These are phyloP conservation scores for Xanthorhoe designata DNA, from an alignment of 2,888 invertebrate species.

Conservation along the genomic window DNA sequence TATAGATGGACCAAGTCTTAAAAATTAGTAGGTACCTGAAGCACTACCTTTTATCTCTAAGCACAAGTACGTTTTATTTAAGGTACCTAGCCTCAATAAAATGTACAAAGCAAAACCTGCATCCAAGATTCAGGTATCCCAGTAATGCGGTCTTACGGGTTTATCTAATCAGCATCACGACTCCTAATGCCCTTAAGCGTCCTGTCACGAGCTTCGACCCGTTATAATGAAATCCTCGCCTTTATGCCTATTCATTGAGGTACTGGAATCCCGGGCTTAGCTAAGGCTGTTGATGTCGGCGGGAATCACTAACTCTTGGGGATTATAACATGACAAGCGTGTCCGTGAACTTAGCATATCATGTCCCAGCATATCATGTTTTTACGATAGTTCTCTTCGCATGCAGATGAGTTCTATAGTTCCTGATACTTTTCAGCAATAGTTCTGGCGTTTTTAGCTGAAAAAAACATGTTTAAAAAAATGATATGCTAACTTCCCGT, in stretches of 20 bases:
- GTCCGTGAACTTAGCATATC: too few relatives aligned
- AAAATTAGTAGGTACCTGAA: neutral
- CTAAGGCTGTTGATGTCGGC: neutral
- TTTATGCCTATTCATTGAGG: slow-evolving; percentile 1
- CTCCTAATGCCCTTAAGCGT: slow-evolving; percentile 19
- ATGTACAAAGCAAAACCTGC: slow-evolving; percentile 6
- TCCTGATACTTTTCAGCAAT: too few relatives aligned
- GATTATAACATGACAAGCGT: neutral
- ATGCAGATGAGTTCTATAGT: too few relatives aligned
- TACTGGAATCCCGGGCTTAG: neutral
- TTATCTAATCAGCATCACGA: slow-evolving; percentile 24
- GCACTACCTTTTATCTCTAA: neutral
- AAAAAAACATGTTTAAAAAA: too few relatives aligned
- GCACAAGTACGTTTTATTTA: neutral
- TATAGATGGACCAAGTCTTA: too few relatives aligned
- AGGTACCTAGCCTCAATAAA: neutral
- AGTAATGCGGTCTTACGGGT: slow-evolving; percentile 29
- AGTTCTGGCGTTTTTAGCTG: too few relatives aligned
- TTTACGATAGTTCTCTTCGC: too few relatives aligned
- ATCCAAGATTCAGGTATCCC: slow-evolving; percentile 14
- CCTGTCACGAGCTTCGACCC: slow-evolving; percentile 19
- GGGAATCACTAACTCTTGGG: neutral
- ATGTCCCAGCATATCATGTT: too few relatives aligned
- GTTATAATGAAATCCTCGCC: slow-evolving; percentile 17
- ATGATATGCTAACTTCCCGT: too few relatives aligned